phyloP scores from a whole-genome alignment of 2,113 vertebrate genomes.

The Nannobrachium achirus region DNA sequence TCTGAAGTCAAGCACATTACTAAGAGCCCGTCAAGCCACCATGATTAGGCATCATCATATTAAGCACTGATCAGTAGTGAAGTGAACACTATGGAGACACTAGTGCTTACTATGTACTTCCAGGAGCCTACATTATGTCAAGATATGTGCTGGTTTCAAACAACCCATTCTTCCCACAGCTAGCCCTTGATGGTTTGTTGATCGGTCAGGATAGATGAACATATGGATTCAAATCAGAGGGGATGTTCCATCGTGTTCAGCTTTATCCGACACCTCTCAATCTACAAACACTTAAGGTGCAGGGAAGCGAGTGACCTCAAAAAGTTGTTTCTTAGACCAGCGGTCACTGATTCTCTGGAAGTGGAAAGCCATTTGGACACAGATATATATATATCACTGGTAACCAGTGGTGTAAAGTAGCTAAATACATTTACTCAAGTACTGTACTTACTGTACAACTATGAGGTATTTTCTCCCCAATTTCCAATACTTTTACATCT shows the following conservation, averaged over 20 bases:
- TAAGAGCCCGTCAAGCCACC: slow-evolving; percentile 42
- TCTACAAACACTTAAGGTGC: slow-evolving; percentile 50
- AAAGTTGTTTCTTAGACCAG: slow-evolving; percentile 61
- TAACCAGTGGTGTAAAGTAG: no score
- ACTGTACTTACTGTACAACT: no score
- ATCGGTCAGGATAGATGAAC: slow-evolving; percentile 31
- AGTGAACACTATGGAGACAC: slow-evolving; percentile 37
- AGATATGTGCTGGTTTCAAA: slow-evolving; percentile 58
- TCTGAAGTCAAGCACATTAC: slow-evolving; percentile 43
- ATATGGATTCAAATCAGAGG: slow-evolving; percentile 36
- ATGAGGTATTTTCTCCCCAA: no score
- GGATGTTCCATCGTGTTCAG: neutral
- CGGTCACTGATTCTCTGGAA: slow-evolving; percentile 54
- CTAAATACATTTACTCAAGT: no score
- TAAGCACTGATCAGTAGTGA: slow-evolving; percentile 39
- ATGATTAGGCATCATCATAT: slow-evolving; percentile 45
- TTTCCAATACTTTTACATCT: no score
- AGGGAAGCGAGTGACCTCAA: slow-evolving; percentile 30
- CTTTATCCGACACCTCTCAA: slow-evolving; percentile 22
- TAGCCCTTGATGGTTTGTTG: slow-evolving; percentile 48
- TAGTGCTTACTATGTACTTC: slow-evolving; percentile 54
- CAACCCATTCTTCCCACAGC: slow-evolving; percentile 52
- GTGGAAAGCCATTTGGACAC: slow-evolving; percentile 51
- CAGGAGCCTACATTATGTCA: slow-evolving; percentile 42
- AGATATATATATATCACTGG: slow-evolving; percentile 34